Evolutionary conservation across 2,888 invertebrate genomes (phyloP).

Genomic region (Callosobruchus maculatus): DNA sequence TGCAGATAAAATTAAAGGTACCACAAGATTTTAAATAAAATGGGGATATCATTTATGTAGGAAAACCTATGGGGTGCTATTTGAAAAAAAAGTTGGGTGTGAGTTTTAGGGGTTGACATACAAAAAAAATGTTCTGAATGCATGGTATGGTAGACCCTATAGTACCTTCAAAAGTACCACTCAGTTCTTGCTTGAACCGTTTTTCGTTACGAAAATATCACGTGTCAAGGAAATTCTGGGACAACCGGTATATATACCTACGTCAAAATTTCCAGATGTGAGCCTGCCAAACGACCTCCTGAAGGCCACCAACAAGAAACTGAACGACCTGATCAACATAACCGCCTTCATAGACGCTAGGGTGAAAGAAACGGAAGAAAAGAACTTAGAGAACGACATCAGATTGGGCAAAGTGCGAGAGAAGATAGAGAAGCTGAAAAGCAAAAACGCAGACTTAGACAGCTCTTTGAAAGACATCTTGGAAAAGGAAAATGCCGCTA

Average conservation of each 20-base stretch:
- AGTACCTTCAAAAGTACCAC: too few relatives aligned
- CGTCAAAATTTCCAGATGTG: not conserved
- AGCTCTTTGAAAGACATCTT: conserved; percentile 21
- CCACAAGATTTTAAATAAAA: too few relatives aligned
- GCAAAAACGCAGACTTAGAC: conserved; percentile 20
- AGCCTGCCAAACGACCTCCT: not conserved
- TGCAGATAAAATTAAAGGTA: too few relatives aligned
- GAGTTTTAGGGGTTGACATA: too few relatives aligned
- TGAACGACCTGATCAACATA: conserved; percentile 26
- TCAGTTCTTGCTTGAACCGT: too few relatives aligned
- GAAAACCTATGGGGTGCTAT: too few relatives aligned
- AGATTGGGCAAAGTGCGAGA: conserved; percentile 24
- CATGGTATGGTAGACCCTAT: too few relatives aligned
- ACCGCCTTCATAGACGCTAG: conserved; percentile 24
- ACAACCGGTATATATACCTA: not conserved
- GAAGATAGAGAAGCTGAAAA: conserved; percentile 27
- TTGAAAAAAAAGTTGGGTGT: too few relatives aligned
- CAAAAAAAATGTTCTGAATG: too few relatives aligned
- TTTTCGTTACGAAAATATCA: too few relatives aligned
- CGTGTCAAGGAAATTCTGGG: too few relatives aligned
- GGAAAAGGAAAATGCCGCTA: conserved; percentile 22
- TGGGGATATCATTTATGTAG: too few relatives aligned
- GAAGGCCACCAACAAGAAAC: conserved; percentile 11
- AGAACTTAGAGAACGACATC: conserved; percentile 27
- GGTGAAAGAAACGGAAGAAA: conserved; percentile 22